Conservation (phyloP, 2,888 invertebrate genomes). For the Ochropleura plecta region DNA sequence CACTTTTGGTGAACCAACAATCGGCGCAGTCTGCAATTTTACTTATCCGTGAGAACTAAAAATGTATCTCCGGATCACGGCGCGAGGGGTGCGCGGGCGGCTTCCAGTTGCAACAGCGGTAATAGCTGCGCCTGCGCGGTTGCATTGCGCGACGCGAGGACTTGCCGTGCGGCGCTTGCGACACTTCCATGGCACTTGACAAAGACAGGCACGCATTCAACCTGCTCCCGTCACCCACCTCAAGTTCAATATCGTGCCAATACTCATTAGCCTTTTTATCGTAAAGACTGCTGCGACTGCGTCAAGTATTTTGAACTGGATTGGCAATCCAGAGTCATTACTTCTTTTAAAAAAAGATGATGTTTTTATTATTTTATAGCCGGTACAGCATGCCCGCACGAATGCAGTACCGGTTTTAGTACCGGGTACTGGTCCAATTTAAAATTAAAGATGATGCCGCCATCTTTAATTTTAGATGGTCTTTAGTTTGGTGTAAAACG, state of each 20-base stretch:
- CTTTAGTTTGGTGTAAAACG: background rate
- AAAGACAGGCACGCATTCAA: conserved; percentile 65
- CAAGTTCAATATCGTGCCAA: conserved; percentile 62
- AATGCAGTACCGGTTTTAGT: too few species aligned
- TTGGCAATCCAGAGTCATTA: background rate
- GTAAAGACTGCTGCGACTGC: background rate
- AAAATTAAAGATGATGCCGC: too few species aligned
- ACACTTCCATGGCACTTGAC: conserved; percentile 65
- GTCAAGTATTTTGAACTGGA: background rate
- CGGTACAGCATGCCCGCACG: background rate
- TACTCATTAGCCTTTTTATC: conserved; percentile 19
- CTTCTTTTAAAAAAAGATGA: background rate
- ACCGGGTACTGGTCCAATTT: too few species aligned
- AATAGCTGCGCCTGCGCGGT: conserved; percentile 62
- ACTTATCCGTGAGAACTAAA: conserved; percentile 43
- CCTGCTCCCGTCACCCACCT: conserved; percentile 39
- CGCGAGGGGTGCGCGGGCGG: conserved; percentile 60
- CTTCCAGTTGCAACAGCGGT: conserved; percentile 75
- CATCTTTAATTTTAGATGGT: conserved; percentile 2
- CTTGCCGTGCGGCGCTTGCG: conserved; percentile 62
- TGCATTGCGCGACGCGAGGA: conserved; percentile 58
- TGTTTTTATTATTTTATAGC: conserved; percentile 2
- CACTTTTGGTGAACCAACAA: conserved; percentile 16
- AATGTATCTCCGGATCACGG: conserved; percentile 46
- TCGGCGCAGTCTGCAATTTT: conserved; percentile 16